Percentiles rank a stretch among this genome's conserved stretches.
phyloP scores from a whole-genome alignment of 1,140 invertebrate genomes.

The Cotesia typhae region DNA sequence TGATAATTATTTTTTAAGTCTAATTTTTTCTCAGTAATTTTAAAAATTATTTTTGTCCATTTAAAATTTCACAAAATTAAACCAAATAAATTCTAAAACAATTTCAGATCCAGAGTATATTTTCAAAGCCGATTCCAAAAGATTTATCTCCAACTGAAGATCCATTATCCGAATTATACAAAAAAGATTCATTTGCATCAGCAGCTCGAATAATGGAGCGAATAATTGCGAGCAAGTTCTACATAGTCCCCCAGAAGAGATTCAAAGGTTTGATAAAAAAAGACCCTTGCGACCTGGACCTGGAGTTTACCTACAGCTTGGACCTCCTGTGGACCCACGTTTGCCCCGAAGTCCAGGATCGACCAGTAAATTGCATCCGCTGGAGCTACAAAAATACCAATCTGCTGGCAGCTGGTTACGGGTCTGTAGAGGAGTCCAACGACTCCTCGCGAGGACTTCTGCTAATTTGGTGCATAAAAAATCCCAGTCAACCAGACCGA shows the following conservation, averaged over 20 bases:
- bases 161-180: conserved; percentile 53
- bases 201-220: conserved; percentile 73
- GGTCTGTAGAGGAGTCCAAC: conserved; percentile 48
- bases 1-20: too few relatives aligned
- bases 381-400: conserved; percentile 74
- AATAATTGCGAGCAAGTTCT: conserved; percentile 74
- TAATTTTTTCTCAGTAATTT: too few relatives aligned
- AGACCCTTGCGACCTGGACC: conserved; percentile 69
- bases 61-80: too few relatives aligned
- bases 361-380: conserved; percentile 68
- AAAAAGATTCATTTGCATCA: conserved; percentile 68
- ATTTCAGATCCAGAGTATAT: conserved; percentile 6
- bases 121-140: conserved; percentile 4
- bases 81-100: neutral
- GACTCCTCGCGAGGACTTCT: conserved; percentile 68
- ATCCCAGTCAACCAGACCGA: conserved; percentile 83
- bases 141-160: conserved; percentile 41
- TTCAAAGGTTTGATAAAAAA: conserved; percentile 71
- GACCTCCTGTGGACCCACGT: conserved; percentile 73
- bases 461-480: conserved; percentile 85
- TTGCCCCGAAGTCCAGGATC: conserved; percentile 59
- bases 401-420: conserved; percentile 77
- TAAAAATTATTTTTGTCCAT: too few relatives aligned
- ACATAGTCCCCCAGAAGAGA: conserved; percentile 70
- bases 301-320: conserved; percentile 72